Base-by-base conservation (phyloP, 35 echinoderm and acorn worm species). In the Stichopus chloronotus region DNA sequence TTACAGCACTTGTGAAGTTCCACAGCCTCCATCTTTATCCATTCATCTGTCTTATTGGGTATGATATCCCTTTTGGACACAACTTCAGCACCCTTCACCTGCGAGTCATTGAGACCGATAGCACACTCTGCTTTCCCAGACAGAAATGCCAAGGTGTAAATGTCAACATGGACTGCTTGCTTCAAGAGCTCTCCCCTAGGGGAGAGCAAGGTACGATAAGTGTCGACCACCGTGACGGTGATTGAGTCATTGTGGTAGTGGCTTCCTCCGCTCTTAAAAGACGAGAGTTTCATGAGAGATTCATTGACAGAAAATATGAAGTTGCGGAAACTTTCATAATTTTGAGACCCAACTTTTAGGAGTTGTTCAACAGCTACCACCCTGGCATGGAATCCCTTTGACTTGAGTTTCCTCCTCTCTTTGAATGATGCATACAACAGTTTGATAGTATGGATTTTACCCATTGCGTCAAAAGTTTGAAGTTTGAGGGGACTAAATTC, bases 401-500 rank as follows among this genome's bases (percentile, higher is more conserved):
- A 52, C 53, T 84, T 90, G 4, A 93, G 81, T 81, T 93, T 94
- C 78, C 94, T 88, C 78, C 93, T 96, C 58, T 99, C 97, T 22
- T 95, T 95, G 72, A 93, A 99, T 11, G 97, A 96, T 61, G 94
- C 90, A 84, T 99, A 99, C 30, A 96, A 58, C 0, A 99, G 92
- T 93, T 99, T 96, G 19, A 99, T 56, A 22, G 95, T 99, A 81
- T 99, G 97, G 52, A 99, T 96, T 90, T 99, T 99, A 53, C 97
- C 97, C 81, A 91, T 81, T 5, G 83, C 71, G 25, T 95, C 94
- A 92, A 90, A 96, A 78, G 83, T 24, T 72, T 99, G 95, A 20
- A 94, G 88, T 76, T 87, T 95, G 57, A 82, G 88, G 57, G 58
- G 80, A 71, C 93, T 83, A 55, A 99, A 92, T 85, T 96, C 95